These are phyloP conservation scores for Lagopus muta DNA, from an alignment of 2,113 vertebrate species.

Conservation along the genomic window DNA sequence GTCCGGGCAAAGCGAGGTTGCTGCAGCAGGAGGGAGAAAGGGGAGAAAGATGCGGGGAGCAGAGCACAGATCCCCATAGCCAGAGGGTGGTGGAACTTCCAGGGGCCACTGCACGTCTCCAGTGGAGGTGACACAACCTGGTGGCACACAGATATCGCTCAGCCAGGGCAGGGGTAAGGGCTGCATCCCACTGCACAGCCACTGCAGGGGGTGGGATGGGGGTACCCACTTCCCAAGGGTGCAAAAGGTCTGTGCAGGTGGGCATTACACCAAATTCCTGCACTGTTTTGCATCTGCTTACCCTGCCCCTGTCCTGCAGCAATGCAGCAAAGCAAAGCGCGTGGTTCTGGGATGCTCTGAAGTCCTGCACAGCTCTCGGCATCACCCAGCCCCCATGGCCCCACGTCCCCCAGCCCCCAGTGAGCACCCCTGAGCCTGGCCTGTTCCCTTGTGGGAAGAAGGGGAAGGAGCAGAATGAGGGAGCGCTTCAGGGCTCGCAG, in stretches of 20 bases:
- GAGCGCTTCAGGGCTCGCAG: constrained; percentile 1
- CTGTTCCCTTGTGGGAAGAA: not conserved
- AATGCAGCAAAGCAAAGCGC: accelerated
- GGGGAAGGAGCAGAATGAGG: not conserved
- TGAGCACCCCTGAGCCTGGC: not conserved
- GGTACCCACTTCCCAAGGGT: not conserved
- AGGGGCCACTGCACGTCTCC: not conserved
- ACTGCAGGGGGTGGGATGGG: not conserved
- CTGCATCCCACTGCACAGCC: not conserved
- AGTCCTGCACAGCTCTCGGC: not conserved
- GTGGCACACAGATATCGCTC: not conserved
- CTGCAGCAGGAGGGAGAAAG: accelerated
- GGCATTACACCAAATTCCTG: not conserved
- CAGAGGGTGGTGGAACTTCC: not conserved
- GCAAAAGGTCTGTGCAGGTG: not conserved
- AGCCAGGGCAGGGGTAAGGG: too few relatives aligned
- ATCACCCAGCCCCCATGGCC: accelerated
- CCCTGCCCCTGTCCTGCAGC: accelerated
- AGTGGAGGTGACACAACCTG: accelerated
- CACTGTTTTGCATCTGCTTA: not conserved
- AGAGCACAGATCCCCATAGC: not conserved
- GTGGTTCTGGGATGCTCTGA: not conserved
- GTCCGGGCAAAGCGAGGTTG: constrained; percentile 59
- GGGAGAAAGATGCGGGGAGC: not conserved
- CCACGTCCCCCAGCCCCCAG: accelerated